Conservation (phyloP, 2,888 invertebrate species). For the Caenorhabditis drosophilae region DNA sequence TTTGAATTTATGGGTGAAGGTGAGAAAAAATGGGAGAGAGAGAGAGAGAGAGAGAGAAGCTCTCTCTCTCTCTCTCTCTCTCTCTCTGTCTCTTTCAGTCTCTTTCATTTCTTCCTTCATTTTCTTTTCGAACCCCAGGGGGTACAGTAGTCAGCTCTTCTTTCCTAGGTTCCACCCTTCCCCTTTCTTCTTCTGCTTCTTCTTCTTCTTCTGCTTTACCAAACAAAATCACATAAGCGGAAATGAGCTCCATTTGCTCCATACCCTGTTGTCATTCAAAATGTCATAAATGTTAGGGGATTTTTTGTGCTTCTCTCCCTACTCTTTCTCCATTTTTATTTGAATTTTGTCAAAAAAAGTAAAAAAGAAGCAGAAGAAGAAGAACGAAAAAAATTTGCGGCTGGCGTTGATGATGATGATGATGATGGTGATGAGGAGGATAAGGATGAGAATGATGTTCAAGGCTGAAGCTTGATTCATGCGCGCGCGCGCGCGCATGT, state of each 20-base stretch:
- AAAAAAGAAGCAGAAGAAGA: too few species aligned
- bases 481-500: background rate
- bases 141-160: too few species aligned
- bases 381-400: too few species aligned
- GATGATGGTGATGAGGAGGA: too few species aligned
- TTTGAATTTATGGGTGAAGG: background rate
- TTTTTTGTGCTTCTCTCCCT: background rate
- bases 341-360: too few species aligned
- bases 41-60: background rate
- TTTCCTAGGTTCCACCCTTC: background rate
- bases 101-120: background rate
- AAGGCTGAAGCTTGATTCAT: too few species aligned
- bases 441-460: too few species aligned
- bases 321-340: background rate
- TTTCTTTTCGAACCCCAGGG: too few species aligned
- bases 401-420: too few species aligned
- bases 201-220: slow-evolving; percentile 2
- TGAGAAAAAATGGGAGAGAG: background rate
- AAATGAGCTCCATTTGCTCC: slow-evolving; percentile 39
- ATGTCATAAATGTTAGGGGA: slow-evolving; percentile 30
- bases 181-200: too few species aligned
- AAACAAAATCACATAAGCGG: slow-evolving; percentile 28
- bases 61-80: background rate
- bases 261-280: slow-evolving; percentile 32
- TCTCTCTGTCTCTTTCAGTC: too few species aligned